Conservation (phyloP, 2,113 vertebrate genomes). For the Entomyzon cyanotis region DNA sequence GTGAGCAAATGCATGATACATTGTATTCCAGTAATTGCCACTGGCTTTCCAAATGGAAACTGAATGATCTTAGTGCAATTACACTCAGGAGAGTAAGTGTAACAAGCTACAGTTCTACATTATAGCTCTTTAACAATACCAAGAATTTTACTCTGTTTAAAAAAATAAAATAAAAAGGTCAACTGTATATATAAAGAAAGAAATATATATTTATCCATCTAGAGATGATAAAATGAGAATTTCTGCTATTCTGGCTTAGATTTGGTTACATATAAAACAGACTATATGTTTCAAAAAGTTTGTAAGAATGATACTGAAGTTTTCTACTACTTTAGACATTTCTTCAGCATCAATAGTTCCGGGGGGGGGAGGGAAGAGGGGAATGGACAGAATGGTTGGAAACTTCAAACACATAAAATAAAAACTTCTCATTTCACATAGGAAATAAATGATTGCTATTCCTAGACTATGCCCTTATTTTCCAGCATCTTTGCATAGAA, state of each 20-base stretch:
- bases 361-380: not conserved
- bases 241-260: not conserved
- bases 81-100: slow-evolving; percentile 86
- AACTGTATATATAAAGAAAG: slow-evolving; percentile 5
- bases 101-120: slow-evolving; percentile 87
- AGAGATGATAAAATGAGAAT: not conserved
- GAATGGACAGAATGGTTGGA: slow-evolving; percentile 9
- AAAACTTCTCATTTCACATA: slow-evolving; percentile 31
- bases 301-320: not conserved
- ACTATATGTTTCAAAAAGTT: not conserved
- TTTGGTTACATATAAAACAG: not conserved
- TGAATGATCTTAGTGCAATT: slow-evolving; percentile 89
- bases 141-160: slow-evolving; percentile 61
- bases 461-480: not conserved
- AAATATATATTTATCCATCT: slow-evolving; percentile 10
- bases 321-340: slow-evolving; percentile 22
- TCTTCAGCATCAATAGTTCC: not conserved
- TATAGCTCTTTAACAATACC: slow-evolving; percentile 80
- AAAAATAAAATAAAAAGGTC: slow-evolving; percentile 68
- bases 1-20: slow-evolving; percentile 89
- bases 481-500: not conserved
- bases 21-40: slow-evolving; percentile 97
- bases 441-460: not conserved
- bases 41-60: slow-evolving; percentile 87
- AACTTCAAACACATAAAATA: slow-evolving; percentile 22